Evolutionary conservation across 2,113 vertebrate genomes (phyloP).

Genomic region (Perccottus glenii): DNA sequence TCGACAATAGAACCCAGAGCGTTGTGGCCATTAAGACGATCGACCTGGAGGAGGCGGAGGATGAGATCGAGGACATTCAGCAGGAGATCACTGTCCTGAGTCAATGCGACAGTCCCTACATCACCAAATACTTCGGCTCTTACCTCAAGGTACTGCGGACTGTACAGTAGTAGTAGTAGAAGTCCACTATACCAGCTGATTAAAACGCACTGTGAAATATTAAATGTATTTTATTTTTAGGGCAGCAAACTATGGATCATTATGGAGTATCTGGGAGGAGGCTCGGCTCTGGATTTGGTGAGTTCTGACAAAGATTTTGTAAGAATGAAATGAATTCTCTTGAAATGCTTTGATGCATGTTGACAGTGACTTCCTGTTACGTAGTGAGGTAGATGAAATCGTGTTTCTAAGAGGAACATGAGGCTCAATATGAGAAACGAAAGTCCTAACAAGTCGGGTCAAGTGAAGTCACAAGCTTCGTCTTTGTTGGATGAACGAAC

Average conservation of each 20-base stretch:
- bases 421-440: no score
- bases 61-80: slow-evolving; percentile 96
- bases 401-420: no score
- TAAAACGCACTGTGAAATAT: neutral
- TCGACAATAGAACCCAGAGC: slow-evolving; percentile 89
- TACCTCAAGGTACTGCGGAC: slow-evolving; percentile 86
- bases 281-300: slow-evolving; percentile 74
- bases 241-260: slow-evolving; percentile 12
- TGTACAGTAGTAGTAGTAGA: no score
- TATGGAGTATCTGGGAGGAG: slow-evolving; percentile 62
- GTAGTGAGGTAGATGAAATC: no score
- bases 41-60: slow-evolving; percentile 93
- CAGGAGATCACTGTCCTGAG: slow-evolving; percentile 96
- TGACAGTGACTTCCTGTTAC: no score
- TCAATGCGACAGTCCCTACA: slow-evolving; percentile 92
- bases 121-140: slow-evolving; percentile 94
- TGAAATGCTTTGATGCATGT: no score
- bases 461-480: no score
- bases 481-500: no score
- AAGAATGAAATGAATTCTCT: no score
- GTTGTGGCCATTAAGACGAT: slow-evolving; percentile 96
- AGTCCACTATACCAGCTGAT: neutral
- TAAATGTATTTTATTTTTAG: neutral
- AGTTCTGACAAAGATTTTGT: slow-evolving; percentile 14
- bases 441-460: no score